phyloP scores from a whole-genome alignment of 2,113 vertebrate genomes.

The Columbina picui region DNA sequence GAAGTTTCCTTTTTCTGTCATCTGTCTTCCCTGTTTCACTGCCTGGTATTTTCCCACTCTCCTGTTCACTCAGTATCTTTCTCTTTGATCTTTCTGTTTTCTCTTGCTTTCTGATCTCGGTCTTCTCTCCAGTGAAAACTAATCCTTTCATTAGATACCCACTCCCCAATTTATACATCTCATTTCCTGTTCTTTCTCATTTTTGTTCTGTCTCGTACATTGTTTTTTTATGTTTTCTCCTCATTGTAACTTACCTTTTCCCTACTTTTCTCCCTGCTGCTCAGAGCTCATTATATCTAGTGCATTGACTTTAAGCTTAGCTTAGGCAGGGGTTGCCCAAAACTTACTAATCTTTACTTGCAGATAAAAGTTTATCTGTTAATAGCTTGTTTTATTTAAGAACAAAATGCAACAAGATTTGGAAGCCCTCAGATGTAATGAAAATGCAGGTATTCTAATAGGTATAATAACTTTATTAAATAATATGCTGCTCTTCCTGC shows the following conservation, averaged over 20 bases:
- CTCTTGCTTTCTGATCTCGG: constrained; percentile 18
- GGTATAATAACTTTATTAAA: constrained; percentile 2
- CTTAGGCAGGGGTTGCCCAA: not conserved
- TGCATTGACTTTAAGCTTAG: not conserved
- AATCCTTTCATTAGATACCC: not conserved
- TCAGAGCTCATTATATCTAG: not conserved
- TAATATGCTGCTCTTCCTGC: not conserved
- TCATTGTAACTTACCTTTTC: not conserved
- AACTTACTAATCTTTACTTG: not conserved
- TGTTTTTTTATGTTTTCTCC: not conserved
- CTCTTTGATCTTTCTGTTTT: not conserved
- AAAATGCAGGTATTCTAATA: constrained; percentile 11
- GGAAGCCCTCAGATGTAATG: not conserved
- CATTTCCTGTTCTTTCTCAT: not conserved
- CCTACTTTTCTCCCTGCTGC: not conserved
- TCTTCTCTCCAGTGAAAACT: not conserved
- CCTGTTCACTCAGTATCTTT: not conserved
- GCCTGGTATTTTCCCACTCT: not conserved
- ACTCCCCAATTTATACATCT: not conserved
- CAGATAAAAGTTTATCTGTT: not conserved
- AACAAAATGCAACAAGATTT: not conserved
- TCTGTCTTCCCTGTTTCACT: not conserved
- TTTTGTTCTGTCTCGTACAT: not conserved
- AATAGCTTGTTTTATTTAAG: not conserved
- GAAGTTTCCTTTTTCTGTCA: not conserved